Evolutionary conservation across 2,888 invertebrate species (phyloP), one percentile per base, ranked within the genome.

Genomic region (Rhagophthalmus giganteus): DNA sequence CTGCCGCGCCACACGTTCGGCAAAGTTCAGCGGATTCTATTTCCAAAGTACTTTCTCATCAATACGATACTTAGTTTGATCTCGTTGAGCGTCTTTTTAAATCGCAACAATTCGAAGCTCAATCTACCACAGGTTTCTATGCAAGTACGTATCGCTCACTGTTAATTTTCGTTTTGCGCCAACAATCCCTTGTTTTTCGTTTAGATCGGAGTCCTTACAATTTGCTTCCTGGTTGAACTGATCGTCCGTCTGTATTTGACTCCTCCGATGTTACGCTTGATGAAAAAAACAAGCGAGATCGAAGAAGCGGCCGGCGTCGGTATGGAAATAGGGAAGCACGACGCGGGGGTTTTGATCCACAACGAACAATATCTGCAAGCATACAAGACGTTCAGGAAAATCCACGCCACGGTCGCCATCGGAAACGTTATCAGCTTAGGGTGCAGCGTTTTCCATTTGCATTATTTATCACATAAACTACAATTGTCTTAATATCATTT

Each of bases 1-100:
- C 78, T 94, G 58, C 91, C 93, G 0, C 83, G 94, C 10, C 91
- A 92, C 65, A 86, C 86, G 58, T 94, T 94, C 74, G 93, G 92
- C 0, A 85, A 87, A 62, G 89, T 94, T 9, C 94, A 94, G 73
- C 85, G 88, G 55, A 84, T 90, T 27, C 77, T 94, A 48, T 94
- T 94, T 73, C 94, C 94, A 1, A 85, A 86, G 65, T 93, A 92
- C 76, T 93, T 91, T 75, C 81, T 87, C 9, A 78, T 91, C 65
- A 92, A 91, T 70, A 82, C 88, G 8, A 71, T 81, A 55, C 77
- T 91, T 52, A 90, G 89, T 68, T 79, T 90, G 31, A 76, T 84
- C 27, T 89, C 88, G 0, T 76, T 90, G 13, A 75, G 87, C 15
- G 81, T 87, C 11, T 91, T 87, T 73, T 78, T 83, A 64, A 79